Conservation (phyloP, 2,888 invertebrate genomes). For the Serripes groenlandicus region DNA sequence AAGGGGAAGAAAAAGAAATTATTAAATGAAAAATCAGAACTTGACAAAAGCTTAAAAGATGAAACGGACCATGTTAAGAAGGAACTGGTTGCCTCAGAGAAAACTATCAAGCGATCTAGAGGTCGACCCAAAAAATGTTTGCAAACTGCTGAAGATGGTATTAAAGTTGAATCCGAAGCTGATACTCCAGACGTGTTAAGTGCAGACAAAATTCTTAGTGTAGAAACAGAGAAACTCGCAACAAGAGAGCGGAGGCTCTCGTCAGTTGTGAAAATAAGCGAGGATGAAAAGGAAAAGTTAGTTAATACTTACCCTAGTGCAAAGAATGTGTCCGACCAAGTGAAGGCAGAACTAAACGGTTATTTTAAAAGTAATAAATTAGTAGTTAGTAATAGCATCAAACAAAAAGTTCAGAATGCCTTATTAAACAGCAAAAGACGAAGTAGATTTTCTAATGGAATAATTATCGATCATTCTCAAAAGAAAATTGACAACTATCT, state of each 20-base stretch:
- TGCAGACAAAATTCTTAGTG: neutral
- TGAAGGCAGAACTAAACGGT: constrained; percentile 68
- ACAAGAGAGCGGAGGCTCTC: constrained; percentile 44
- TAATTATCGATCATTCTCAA: constrained; percentile 62
- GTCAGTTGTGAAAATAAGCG: constrained; percentile 40
- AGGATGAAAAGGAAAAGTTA: constrained; percentile 55
- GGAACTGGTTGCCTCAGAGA: neutral
- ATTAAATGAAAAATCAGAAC: neutral
- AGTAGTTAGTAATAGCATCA: constrained; percentile 68
- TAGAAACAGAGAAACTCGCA: neutral
- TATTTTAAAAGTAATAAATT: constrained; percentile 70
- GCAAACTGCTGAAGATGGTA: neutral
- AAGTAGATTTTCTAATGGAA: constrained; percentile 65
- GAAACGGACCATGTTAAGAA: neutral
- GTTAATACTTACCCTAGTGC: constrained; percentile 54
- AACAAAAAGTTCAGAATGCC: constrained; percentile 72
- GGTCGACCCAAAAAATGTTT: constrained; percentile 31
- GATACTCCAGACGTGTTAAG: neutral
- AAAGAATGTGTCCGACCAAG: constrained; percentile 68
- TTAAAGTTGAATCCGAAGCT: constrained; percentile 7
- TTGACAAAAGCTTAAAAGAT: neutral
- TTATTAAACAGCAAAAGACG: constrained; percentile 66
- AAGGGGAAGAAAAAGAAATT: constrained; percentile 4
- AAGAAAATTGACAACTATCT: constrained; percentile 65
- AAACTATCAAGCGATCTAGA: constrained; percentile 9